These are phyloP conservation scores for Eulemur rufifrons DNA, from an alignment of 2,113 vertebrate species.

Conservation along the genomic window DNA sequence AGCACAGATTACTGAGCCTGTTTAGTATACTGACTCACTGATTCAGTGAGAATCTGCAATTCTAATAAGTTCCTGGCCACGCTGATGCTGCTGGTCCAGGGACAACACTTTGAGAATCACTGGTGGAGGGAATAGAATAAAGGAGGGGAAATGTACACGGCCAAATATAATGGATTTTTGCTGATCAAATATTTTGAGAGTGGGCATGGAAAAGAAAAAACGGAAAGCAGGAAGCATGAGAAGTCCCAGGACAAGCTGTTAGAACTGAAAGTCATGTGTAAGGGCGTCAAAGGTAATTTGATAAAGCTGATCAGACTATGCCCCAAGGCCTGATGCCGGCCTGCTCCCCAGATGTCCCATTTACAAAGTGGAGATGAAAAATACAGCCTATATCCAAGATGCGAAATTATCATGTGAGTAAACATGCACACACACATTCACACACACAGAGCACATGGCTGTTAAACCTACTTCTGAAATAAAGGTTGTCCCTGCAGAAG, in stretches of 20 bases:
- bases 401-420: conserved; percentile 28
- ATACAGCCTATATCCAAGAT: neutral
- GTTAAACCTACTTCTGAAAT: conserved; percentile 18
- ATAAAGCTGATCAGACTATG: neutral
- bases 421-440: neutral
- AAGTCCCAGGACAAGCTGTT: neutral
- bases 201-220: neutral
- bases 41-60: neutral
- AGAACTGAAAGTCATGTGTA: neutral
- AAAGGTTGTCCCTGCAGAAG: neutral
- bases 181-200: neutral
- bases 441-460: neutral
- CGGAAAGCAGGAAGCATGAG: neutral
- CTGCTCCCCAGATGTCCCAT: neutral
- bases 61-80: neutral
- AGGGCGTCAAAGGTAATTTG: neutral
- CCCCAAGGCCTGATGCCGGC: neutral
- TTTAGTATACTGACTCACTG: neutral
- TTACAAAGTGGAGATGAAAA: conserved; percentile 11
- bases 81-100: neutral
- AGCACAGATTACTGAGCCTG: neutral
- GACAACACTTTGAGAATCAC: neutral
- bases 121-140: neutral
- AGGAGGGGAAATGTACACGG: neutral
- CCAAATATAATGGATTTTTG: neutral